Conservation (phyloP, 2,113 vertebrate species). For the Stercorarius parasiticus region DNA sequence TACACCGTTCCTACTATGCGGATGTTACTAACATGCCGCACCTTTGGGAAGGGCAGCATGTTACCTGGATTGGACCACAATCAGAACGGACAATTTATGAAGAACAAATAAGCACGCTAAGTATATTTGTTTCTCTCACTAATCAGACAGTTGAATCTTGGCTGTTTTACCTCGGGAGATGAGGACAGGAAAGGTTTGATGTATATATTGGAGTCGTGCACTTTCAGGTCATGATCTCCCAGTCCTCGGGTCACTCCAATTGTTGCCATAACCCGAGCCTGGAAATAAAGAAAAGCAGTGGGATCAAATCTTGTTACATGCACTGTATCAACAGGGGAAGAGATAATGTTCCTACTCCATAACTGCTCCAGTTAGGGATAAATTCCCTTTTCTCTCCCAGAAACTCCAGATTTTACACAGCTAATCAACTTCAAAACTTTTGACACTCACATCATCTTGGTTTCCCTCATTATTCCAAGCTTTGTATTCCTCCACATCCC, state of each 20-base stretch:
- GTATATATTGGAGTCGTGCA: conserved; percentile 96
- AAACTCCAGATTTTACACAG: neutral
- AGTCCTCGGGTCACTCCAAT: conserved; percentile 97
- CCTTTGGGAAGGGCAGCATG: neutral
- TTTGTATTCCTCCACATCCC: neutral
- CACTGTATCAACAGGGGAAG: neutral
- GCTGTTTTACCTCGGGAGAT: conserved; percentile 87
- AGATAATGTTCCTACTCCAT: neutral
- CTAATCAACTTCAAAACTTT: neutral
- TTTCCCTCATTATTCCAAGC: neutral
- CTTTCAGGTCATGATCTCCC: conserved; percentile 96
- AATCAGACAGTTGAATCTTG: neutral
- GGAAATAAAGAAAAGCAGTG: conserved; percentile 23
- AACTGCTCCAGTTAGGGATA: neutral
- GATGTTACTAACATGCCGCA: neutral
- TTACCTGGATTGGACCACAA: neutral
- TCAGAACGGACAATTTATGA: neutral
- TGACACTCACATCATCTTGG: neutral
- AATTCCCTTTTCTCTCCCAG: neutral
- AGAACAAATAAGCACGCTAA: neutral
- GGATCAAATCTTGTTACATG: neutral
- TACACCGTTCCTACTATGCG: accelerated
- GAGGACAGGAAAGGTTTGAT: conserved; percentile 98
- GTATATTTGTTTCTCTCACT: neutral
- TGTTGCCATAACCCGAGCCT: conserved; percentile 97